Evolutionary conservation across 2,888 invertebrate species (phyloP).

Genomic region (Philereme vetulata): DNA sequence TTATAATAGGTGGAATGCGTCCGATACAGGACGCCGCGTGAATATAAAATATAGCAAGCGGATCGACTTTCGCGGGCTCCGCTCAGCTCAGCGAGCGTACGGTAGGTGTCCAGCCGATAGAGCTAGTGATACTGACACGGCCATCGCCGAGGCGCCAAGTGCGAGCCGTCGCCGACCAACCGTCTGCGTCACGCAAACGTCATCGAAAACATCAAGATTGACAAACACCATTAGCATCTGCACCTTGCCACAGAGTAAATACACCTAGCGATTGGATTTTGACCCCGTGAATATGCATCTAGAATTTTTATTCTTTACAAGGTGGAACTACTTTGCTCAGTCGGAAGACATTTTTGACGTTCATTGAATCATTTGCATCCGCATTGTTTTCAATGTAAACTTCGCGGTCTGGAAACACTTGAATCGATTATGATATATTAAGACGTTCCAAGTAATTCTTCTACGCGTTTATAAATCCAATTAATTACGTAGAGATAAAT

Average conservation of each 20-base stretch:
- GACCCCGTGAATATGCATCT: slow-evolving; percentile 3
- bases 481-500: too few species aligned
- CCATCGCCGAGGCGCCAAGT: slow-evolving; percentile 29
- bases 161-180: slow-evolving; percentile 35
- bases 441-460: too few species aligned
- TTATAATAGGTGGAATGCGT: slow-evolving; percentile 58
- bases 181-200: slow-evolving; percentile 31
- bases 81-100: slow-evolving; percentile 34
- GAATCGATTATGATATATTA: too few species aligned
- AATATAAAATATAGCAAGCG: slow-evolving; percentile 68
- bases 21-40: slow-evolving; percentile 56
- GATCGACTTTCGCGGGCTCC: slow-evolving; percentile 67
- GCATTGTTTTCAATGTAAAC: too few species aligned
- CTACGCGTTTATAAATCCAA: too few species aligned
- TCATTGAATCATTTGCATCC: slow-evolving; percentile 4
- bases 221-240: slow-evolving; percentile 35
- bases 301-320: slow-evolving; percentile 3
- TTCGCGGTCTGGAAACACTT: too few species aligned
- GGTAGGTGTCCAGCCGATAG: slow-evolving; percentile 60
- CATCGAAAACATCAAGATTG: slow-evolving; percentile 28
- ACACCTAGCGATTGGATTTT: slow-evolving; percentile 8
- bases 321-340: slow-evolving; percentile 1
- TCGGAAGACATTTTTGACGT: slow-evolving; percentile 8
- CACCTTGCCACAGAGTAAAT: slow-evolving; percentile 7
- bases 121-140: slow-evolving; percentile 61